Evolutionary conservation across 1,140 invertebrate genomes (phyloP).

Genomic region (Drosophila burlai): DNA sequence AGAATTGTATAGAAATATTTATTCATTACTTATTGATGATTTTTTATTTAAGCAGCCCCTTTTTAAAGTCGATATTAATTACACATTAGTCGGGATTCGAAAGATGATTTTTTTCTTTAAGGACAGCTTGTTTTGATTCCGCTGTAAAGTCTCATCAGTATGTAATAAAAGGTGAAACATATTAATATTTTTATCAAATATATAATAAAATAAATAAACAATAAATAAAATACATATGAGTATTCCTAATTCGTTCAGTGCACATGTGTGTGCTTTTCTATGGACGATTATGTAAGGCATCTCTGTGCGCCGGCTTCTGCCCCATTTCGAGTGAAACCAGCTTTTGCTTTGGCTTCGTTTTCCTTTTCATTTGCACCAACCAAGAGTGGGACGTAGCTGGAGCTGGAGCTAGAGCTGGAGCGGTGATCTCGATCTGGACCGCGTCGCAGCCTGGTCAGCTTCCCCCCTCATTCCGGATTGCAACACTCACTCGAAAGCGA

Average conservation of each 20-base stretch:
- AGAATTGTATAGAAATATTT: background rate
- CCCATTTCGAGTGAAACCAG: slow-evolving; percentile 43
- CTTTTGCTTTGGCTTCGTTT: slow-evolving; percentile 32
- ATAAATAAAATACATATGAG: too few relatives aligned
- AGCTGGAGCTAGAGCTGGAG: background rate
- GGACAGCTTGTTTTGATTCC: too few relatives aligned
- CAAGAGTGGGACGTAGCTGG: slow-evolving; percentile 4
- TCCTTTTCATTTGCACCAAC: slow-evolving; percentile 50
- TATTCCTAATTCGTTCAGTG: slow-evolving; percentile 3
- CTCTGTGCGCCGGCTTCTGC: slow-evolving; percentile 32
- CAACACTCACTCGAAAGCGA: slow-evolving; percentile 43
- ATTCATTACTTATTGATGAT: background rate
- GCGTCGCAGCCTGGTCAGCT: slow-evolving; percentile 24
- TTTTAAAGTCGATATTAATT: background rate
- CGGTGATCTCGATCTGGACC: slow-evolving; percentile 39
- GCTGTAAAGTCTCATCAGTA: too few relatives aligned
- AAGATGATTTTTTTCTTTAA: too few relatives aligned
- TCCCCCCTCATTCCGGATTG: slow-evolving; percentile 23
- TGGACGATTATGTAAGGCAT: slow-evolving; percentile 36
- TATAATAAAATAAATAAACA: too few relatives aligned
- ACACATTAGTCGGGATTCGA: background rate
- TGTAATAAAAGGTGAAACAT: too few relatives aligned
- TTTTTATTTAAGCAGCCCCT: background rate
- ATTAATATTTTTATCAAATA: too few relatives aligned
- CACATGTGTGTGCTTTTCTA: slow-evolving; percentile 36